Evolutionary conservation across 2,797 vertebrate genomes (phyloP).

Genomic region (Muscicapa comitata): DNA sequence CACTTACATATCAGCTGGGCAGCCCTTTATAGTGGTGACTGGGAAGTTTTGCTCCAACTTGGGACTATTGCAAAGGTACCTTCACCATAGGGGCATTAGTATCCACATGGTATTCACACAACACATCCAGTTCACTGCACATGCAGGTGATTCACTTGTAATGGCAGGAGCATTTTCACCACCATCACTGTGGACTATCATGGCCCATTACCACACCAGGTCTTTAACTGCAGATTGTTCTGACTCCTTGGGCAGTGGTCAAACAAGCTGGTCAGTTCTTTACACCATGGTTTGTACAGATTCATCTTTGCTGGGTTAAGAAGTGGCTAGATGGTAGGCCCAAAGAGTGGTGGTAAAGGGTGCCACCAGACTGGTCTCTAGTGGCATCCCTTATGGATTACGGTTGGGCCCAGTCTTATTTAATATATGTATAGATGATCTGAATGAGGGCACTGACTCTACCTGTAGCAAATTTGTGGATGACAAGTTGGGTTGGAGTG

Average conservation of each 20-base stretch:
- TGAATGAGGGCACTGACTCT: neutral
- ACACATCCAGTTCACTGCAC: fast-evolving
- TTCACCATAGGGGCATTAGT: neutral
- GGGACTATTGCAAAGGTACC: neutral
- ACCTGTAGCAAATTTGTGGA: neutral
- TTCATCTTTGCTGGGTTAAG: neutral
- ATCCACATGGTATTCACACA: fast-evolving
- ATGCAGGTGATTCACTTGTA: neutral
- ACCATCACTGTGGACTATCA: neutral
- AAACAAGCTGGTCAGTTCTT: neutral
- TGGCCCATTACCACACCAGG: no score
- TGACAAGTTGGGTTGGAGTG: neutral
- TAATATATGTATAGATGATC: neutral
- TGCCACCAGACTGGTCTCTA: neutral
- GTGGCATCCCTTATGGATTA: neutral
- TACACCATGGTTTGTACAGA: neutral
- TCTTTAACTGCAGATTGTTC: neutral
- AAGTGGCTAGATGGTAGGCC: neutral
- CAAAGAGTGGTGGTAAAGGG: neutral
- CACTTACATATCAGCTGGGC: fast-evolving
- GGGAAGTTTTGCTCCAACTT: neutral
- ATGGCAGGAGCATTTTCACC: neutral
- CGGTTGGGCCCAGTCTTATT: neutral
- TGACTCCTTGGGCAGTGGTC: fast-evolving
- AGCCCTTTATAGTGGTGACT: neutral